Percentiles rank a stretch among this genome's conserved stretches.
These are phyloP conservation scores for Amphipyra tragopoginis DNA, from an alignment of 2,888 invertebrate species.

Conservation along the genomic window DNA sequence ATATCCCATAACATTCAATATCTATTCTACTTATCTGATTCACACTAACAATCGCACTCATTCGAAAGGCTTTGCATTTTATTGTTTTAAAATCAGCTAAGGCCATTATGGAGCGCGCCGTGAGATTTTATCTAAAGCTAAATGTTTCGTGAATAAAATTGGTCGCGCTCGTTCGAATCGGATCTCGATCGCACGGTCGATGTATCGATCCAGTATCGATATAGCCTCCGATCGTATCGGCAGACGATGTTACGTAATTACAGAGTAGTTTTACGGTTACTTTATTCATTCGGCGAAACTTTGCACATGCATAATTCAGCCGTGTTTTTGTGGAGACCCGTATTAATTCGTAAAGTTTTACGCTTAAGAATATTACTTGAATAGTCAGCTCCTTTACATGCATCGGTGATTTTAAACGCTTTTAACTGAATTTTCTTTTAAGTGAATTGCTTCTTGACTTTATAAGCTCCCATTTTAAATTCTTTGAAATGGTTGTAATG, in stretches of 20 bases:
- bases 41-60: constrained; percentile 82
- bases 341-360: constrained; percentile 46
- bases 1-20: constrained; percentile 73
- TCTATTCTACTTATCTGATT: constrained; percentile 82
- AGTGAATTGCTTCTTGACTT: constrained; percentile 32
- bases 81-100: constrained; percentile 79
- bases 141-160: constrained; percentile 89
- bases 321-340: constrained; percentile 44
- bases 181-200: constrained; percentile 74
- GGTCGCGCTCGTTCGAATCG: constrained; percentile 84
- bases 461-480: constrained; percentile 20
- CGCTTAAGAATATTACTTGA: constrained; percentile 29
- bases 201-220: constrained; percentile 71
- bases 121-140: constrained; percentile 84
- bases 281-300: constrained; percentile 76
- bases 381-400: constrained; percentile 27
- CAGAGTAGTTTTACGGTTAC: constrained; percentile 71
- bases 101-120: constrained; percentile 71
- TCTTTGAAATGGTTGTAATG: constrained; percentile 19
- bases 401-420: constrained; percentile 33
- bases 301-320: constrained; percentile 75
- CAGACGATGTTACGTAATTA: constrained; percentile 83
- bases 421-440: constrained; percentile 24
- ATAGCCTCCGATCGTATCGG: constrained; percentile 75
- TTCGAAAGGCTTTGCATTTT: constrained; percentile 77